Base-by-base conservation (phyloP, 1,140 invertebrate species). In the Micrasema minimum region DNA sequence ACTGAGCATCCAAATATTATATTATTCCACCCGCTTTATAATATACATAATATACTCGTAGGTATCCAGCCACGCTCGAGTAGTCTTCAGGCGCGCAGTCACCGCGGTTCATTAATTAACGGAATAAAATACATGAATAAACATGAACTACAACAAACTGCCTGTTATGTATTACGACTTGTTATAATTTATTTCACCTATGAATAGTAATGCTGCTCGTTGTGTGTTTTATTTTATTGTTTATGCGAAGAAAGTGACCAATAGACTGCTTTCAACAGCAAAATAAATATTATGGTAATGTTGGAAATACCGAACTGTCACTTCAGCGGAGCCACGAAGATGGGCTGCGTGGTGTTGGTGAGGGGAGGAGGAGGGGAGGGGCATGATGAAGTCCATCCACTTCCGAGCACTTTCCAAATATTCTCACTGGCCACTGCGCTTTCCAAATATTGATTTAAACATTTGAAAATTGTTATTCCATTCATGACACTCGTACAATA, bases 241-340 rank as follows among this genome's bases (percentile, higher is more conserved):
- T 2, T 14, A 45, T 12, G 41, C 59, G 41, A 62, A 23, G 59
- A 61, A 61, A 61, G 57, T 12, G 38, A 61, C 16, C 35, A 20
- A 61, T n/a, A 1, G 57, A 31, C 38, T n/a, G 43, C 59, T 45
- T 62, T 62, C 41, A 62, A 46, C 22, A 14, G 59, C 9, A 45
- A 62, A 62, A 62, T 38, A 26, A 62, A 62, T 62, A 62, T 62
- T 62, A 62, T 62, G 59, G 18, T 62, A 62, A 62, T 62, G 31
- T 37, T n/a, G 41, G 22, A 62, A 62, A 62, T 62, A 45, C 20
- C 59, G 38, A 46, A 10, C 20, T 45, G 41, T 45, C 59, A 26
- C 57, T 18, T 9, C 26, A 23, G 14, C n/a, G 22, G 38, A 45
- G 2, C 38, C 0, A 14, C 12, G 38, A 31, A 18, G 55, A 10